These are phyloP conservation scores for Falco naumanni DNA, from an alignment of 2,797 vertebrate species.

Conservation along the genomic window DNA sequence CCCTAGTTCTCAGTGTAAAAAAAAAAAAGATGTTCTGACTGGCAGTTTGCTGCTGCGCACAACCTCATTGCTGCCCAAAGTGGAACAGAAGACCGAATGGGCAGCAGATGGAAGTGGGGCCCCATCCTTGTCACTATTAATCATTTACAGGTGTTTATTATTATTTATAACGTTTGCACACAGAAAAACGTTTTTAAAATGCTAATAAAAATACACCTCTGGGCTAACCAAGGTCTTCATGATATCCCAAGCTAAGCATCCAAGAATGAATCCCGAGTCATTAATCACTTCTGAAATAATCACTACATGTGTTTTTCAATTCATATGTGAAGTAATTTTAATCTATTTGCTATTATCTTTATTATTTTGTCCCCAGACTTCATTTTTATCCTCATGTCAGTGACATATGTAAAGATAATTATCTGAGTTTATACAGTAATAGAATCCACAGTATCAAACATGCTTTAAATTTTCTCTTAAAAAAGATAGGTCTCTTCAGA, in stretches of 20 bases:
- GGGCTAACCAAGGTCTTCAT: not conserved
- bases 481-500: not conserved
- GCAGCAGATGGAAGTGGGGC: not conserved
- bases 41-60: not conserved
- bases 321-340: not conserved
- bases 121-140: not conserved
- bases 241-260: not conserved
- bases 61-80: not conserved
- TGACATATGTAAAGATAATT: not conserved
- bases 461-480: not conserved
- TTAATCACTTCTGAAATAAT: not conserved
- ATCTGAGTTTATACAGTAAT: not conserved
- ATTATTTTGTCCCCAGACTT: not conserved
- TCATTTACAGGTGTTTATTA: not conserved
- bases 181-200: not conserved
- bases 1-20: not conserved
- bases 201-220: not conserved
- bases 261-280: not conserved
- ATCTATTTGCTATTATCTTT: not conserved
- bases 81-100: not conserved
- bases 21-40: not conserved
- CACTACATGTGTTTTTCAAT: not conserved
- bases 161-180: not conserved
- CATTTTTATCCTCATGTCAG: not conserved
- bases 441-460: not conserved